Evolutionary conservation across 2,113 vertebrate genomes (phyloP).

Genomic region (Kryptolebias marmoratus): DNA sequence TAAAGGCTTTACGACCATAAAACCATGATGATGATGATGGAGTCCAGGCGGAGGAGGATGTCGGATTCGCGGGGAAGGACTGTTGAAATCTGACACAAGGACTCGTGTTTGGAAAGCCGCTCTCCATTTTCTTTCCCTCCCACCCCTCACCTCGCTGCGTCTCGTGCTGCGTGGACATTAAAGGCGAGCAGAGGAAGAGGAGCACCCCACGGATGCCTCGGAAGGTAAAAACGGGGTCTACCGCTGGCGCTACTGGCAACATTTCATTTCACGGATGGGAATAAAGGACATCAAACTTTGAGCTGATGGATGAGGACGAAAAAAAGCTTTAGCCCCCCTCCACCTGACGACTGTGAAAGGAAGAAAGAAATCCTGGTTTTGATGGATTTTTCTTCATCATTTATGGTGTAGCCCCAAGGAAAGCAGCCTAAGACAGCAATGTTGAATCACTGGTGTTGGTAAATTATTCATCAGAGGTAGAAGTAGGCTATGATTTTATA

Average conservation of each 20-base stretch:
- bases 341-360: constrained; percentile 54
- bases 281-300: constrained; percentile 40
- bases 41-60: constrained; percentile 73
- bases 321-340: constrained; percentile 48
- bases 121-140: constrained; percentile 5
- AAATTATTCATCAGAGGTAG: constrained; percentile 66
- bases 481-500: constrained; percentile 60
- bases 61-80: constrained; percentile 65
- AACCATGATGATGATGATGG: constrained; percentile 75
- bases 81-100: constrained; percentile 67
- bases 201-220: constrained; percentile 65
- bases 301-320: constrained; percentile 59
- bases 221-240: constrained; percentile 62
- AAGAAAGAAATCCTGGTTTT: constrained; percentile 27
- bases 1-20: constrained; percentile 61
- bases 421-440: constrained; percentile 65
- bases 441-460: constrained; percentile 70
- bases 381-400: constrained; percentile 58
- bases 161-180: constrained; percentile 43
- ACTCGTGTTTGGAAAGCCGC: constrained; percentile 7
- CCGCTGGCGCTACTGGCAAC: constrained; percentile 52
- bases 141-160: neutral
- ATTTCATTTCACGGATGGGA: constrained; percentile 41
- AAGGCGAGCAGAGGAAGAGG: constrained; percentile 37
- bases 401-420: constrained; percentile 65